Percentiles rank a stretch among this genome's conserved stretches.
phyloP scores from a whole-genome alignment of 1,140 invertebrate genomes.

The Parasteatoda tepidariorum region DNA sequence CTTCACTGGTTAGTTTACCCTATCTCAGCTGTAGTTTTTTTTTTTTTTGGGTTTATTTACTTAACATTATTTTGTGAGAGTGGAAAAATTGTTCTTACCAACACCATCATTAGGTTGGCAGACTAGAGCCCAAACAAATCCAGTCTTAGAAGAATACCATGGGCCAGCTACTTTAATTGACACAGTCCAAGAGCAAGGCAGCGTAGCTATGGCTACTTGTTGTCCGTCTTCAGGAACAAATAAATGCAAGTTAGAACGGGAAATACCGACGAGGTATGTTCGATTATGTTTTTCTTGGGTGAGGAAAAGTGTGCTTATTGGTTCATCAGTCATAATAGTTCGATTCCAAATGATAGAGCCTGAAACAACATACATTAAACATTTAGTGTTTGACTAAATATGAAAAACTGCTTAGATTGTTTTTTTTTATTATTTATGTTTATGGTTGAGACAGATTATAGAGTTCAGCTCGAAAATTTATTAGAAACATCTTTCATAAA shows the following conservation, averaged over 20 bases:
- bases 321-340: neutral
- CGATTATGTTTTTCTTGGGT: neutral
- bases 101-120: neutral
- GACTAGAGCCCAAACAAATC: neutral
- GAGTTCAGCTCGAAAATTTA: too few relatives aligned
- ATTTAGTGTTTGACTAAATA: too few relatives aligned
- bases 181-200: neutral
- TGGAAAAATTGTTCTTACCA: neutral
- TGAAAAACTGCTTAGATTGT: too few relatives aligned
- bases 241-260: neutral
- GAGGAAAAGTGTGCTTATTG: neutral
- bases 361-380: neutral
- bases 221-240: neutral
- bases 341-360: neutral
- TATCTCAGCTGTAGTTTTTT: too few relatives aligned
- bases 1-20: too few relatives aligned
- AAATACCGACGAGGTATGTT: too few relatives aligned
- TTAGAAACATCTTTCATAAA: too few relatives aligned
- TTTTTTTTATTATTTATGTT: too few relatives aligned
- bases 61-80: too few relatives aligned
- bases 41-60: too few relatives aligned
- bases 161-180: neutral
- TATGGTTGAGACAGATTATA: too few relatives aligned
- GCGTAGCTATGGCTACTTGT: neutral
- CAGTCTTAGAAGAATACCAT: neutral